phyloP scores from a whole-genome alignment of 2,113 vertebrate genomes.

The Chionodraco myersi region DNA sequence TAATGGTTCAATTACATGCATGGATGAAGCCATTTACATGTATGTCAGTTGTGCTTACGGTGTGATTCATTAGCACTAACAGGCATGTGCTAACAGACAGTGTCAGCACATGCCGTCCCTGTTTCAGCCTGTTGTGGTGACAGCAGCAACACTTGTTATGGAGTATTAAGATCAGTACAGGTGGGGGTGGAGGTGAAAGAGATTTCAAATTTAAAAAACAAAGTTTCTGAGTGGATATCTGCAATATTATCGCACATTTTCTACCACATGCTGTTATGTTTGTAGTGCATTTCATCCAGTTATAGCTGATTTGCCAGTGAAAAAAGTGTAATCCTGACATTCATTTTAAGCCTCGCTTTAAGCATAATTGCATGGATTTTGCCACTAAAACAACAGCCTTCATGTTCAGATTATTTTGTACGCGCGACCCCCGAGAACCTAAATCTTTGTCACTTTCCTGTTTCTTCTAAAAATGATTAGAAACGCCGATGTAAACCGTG shows the following conservation, averaged over 20 bases:
- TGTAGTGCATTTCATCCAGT: not conserved
- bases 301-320: not conserved
- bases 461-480: conserved; percentile 67
- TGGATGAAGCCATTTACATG: no score
- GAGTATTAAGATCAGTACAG: conserved; percentile 2
- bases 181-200: conserved; percentile 16
- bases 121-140: conserved; percentile 8
- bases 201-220: not conserved
- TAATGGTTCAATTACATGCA: not conserved
- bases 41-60: not conserved
- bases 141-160: conserved; percentile 1
- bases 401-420: not conserved
- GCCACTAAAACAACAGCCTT: conserved; percentile 3
- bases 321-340: conserved; percentile 21
- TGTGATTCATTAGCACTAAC: conserved; percentile 20
- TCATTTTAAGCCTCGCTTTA: conserved; percentile 34
- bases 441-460: conserved; percentile 44
- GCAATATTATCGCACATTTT: not conserved
- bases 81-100: not conserved
- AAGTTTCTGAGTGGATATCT: not conserved
- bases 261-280: not conserved
- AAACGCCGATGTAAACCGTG: conserved; percentile 59
- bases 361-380: conserved; percentile 34
- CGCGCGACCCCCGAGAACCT: conserved; percentile 6
- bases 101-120: not conserved